These are phyloP conservation scores for Echinarachnius parma DNA, from an alignment of 53 echinoderm and acorn worm species.

Conservation along the genomic window DNA sequence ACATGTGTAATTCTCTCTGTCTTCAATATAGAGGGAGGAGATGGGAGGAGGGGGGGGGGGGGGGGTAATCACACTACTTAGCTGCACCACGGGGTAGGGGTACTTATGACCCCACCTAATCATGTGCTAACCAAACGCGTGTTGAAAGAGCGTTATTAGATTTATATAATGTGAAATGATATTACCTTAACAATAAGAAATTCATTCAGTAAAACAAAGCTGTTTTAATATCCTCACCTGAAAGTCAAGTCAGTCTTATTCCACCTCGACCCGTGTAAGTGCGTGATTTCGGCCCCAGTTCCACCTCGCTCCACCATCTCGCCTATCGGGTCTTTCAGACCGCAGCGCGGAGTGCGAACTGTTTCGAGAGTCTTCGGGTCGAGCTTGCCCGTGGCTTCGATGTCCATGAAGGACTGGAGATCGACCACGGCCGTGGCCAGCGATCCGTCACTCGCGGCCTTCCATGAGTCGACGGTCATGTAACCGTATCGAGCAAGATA, in stretches of 20 bases:
- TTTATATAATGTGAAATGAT: no score
- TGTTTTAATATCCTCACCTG: slow-evolving; percentile 63
- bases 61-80: no score
- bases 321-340: slow-evolving; percentile 50
- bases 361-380: slow-evolving; percentile 60
- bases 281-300: neutral
- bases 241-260: slow-evolving; percentile 47
- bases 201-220: no score
- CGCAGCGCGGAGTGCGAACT: slow-evolving; percentile 71
- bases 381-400: slow-evolving; percentile 58
- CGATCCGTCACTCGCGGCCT: slow-evolving; percentile 3
- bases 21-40: no score
- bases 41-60: no score
- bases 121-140: no score
- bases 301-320: neutral
- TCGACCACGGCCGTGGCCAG: slow-evolving; percentile 25
- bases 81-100: no score
- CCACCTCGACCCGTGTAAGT: slow-evolving; percentile 54
- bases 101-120: no score
- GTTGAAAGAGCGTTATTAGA: no score
- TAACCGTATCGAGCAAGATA: slow-evolving; percentile 62
- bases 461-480: slow-evolving; percentile 21
- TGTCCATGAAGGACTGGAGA: slow-evolving; percentile 64
- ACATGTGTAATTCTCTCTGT: no score
- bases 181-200: no score